phyloP scores from a whole-genome alignment of 2,113 vertebrate species.

The Zosterops lateralis region DNA sequence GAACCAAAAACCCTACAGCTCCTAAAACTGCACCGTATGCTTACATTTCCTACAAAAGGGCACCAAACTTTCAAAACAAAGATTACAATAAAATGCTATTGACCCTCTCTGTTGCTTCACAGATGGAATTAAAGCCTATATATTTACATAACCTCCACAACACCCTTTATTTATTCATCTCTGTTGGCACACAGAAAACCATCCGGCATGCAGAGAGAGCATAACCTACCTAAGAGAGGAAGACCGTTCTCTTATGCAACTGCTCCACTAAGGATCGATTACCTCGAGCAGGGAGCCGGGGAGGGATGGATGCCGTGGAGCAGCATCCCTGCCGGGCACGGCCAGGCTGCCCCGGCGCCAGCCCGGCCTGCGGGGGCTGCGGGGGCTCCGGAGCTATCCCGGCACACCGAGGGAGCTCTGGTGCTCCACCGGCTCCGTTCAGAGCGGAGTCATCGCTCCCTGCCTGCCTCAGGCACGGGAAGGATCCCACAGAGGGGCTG shows the following conservation, averaged over 20 bases:
- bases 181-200: background rate
- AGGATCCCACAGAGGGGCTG: background rate
- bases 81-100: background rate
- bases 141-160: background rate
- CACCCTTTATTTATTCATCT: background rate
- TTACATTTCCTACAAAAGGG: background rate
- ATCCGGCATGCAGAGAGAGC: background rate
- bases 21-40: background rate
- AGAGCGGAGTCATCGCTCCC: background rate
- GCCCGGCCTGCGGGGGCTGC: background rate
- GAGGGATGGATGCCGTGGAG: background rate
- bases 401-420: background rate
- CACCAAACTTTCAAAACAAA: background rate
- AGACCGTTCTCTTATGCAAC: slow-evolving; percentile 23
- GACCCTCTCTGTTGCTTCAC: background rate
- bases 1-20: background rate
- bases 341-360: background rate
- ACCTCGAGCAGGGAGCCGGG: background rate
- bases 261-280: background rate
- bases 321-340: background rate
- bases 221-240: background rate
- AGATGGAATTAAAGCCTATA: background rate
- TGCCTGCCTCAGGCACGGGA: background rate
- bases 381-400: background rate
- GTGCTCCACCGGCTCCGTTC: background rate